Base-by-base conservation (phyloP, 1,140 invertebrate genomes). In the Drosophila funebris region DNA sequence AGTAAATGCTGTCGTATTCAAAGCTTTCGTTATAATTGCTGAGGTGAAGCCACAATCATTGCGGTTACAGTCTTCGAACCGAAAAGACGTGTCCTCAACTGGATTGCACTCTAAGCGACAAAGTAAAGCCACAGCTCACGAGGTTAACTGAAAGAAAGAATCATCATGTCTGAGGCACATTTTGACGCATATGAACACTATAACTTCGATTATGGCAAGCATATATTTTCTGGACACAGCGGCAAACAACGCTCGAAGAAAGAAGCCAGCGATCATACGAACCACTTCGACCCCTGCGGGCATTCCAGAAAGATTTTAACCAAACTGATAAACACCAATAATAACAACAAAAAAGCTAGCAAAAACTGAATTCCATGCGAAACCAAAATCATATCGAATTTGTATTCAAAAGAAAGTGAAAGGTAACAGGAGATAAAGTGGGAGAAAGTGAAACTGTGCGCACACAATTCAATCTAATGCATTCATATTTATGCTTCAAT, bases 171-270 rank as follows among this genome's bases (percentile, higher is more conserved):
- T 76, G 88, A 91, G 64, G 76, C 90, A n/a, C 94, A 96, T 92
- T 95, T 96, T 80, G 97, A 98, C 93, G 94, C 97, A 83, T 97
- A 97, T 94, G 97, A 98, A 85, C 96, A 97, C 88, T 98, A 97
- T 93, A 98, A 97, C 91, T 98, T 96, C 92, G 96, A 97, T 78
- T 94, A 96, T 92, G 97, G 97, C 89, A 97, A 98, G 92, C 95
- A 97, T 89, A 94, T 98, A 18, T 95, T 96, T 90, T 95, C 94
- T 16, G 95, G 95, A 8, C 96, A 97, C 93, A 95, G 96, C 76
- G 96, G 96, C 63, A 98, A 98, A 90, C 96, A 97, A 89, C 93
- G 97, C 48, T 94, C 94, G 61, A 98, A 98, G 93, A 96, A 96
- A 90, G 97, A 98, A 93, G 96, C 95, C 31, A 94, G 92, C 73